Evolutionary conservation across 2,797 vertebrate species (phyloP).

Genomic region (Premnoplex brunnescens): DNA sequence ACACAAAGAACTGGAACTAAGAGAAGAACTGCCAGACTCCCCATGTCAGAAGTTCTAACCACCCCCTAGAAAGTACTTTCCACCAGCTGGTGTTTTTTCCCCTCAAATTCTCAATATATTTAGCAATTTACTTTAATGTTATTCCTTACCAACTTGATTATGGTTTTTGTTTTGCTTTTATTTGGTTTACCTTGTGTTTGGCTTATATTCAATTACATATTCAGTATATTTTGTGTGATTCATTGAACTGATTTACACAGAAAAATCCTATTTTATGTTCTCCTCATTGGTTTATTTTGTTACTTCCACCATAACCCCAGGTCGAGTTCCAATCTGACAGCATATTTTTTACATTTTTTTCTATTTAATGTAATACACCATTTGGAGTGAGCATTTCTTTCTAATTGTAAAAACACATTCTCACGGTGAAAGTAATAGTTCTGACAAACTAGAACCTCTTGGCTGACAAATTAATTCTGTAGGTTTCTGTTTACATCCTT

Average conservation of each 20-base stretch:
- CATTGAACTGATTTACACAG: neutral
- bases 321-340: neutral
- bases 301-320: neutral
- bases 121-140: neutral
- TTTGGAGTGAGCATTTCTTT: slow-evolving; percentile 19
- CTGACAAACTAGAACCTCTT: slow-evolving; percentile 36
- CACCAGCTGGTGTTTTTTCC: neutral
- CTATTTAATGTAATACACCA: neutral
- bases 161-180: neutral
- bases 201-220: neutral
- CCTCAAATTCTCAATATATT: neutral
- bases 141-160: neutral
- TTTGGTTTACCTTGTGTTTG: neutral
- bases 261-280: neutral
- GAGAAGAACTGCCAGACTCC: neutral
- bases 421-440: neutral
- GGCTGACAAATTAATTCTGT: slow-evolving; percentile 34
- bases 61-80: neutral
- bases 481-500: slow-evolving; percentile 52
- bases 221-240: neutral
- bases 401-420: slow-evolving; percentile 32
- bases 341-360: neutral
- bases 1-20: neutral
- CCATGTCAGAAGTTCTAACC: neutral
- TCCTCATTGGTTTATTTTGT: neutral